Conservation (phyloP, 2,113 vertebrate species). For the Anarhynchus alexandrinus region DNA sequence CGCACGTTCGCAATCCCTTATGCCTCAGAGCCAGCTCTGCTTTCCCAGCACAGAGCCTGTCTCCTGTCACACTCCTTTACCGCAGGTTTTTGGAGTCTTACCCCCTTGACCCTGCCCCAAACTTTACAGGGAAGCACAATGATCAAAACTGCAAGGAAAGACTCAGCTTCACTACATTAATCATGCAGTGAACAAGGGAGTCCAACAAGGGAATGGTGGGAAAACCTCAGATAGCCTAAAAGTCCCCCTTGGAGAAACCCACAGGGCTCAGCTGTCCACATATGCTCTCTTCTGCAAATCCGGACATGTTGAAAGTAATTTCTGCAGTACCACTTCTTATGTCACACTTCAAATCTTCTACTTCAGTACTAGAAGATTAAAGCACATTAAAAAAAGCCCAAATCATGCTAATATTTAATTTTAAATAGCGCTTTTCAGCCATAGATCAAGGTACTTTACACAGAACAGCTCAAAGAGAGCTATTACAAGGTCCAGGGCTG, state of each 20-base stretch:
- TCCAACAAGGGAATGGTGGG: background rate
- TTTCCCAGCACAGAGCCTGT: background rate
- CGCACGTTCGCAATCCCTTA: rapidly evolving
- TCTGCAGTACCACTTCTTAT: background rate
- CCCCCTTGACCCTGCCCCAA: background rate
- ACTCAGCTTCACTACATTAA: background rate
- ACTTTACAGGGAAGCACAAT: background rate
- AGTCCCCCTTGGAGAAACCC: background rate
- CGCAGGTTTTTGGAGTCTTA: background rate
- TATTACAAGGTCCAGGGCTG: background rate
- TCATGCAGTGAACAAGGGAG: background rate
- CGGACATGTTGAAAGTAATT: background rate
- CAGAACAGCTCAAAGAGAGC: background rate
- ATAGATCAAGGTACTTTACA: background rate
- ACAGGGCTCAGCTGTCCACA: background rate
- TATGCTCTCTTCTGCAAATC: background rate
- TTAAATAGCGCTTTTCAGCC: background rate
- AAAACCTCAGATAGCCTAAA: background rate
- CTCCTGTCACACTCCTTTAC: background rate
- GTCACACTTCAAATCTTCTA: background rate
- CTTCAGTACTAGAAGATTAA: background rate
- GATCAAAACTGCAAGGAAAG: background rate
- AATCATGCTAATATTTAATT: background rate
- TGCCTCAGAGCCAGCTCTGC: background rate
- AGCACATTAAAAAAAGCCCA: background rate